Evolutionary conservation across 2,797 vertebrate species (phyloP).

Genomic region (Calcarius lapponicus): DNA sequence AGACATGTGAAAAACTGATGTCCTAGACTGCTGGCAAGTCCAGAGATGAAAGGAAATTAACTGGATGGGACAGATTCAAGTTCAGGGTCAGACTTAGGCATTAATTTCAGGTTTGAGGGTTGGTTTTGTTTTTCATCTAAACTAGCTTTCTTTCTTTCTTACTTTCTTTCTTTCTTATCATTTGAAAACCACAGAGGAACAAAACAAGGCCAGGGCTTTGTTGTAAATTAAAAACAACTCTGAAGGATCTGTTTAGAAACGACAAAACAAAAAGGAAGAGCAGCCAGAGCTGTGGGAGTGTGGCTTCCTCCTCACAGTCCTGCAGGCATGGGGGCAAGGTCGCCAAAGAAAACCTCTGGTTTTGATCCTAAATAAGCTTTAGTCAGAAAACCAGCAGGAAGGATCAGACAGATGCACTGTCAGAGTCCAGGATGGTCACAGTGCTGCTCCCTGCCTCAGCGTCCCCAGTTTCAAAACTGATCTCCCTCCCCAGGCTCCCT

Average conservation of each 20-base stretch:
- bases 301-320: background rate
- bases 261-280: background rate
- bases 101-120: slow-evolving; percentile 6
- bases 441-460: background rate
- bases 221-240: background rate
- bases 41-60: background rate
- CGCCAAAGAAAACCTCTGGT: background rate
- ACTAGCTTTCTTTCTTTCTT: background rate
- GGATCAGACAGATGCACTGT: background rate
- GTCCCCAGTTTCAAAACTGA: background rate
- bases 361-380: background rate
- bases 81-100: background rate
- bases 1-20: background rate
- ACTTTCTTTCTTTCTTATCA: background rate
- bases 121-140: background rate
- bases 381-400: background rate
- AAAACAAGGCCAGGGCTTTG: background rate
- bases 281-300: background rate
- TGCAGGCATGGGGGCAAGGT: background rate
- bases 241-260: background rate
- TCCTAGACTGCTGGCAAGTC: background rate
- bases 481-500: background rate
- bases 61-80: background rate
- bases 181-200: background rate
- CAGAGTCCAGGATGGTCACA: background rate